Percentiles rank a stretch among this genome's conserved stretches.
Evolutionary conservation across 2,888 invertebrate genomes (phyloP).

Genomic region (Cheilosia urbana): DNA sequence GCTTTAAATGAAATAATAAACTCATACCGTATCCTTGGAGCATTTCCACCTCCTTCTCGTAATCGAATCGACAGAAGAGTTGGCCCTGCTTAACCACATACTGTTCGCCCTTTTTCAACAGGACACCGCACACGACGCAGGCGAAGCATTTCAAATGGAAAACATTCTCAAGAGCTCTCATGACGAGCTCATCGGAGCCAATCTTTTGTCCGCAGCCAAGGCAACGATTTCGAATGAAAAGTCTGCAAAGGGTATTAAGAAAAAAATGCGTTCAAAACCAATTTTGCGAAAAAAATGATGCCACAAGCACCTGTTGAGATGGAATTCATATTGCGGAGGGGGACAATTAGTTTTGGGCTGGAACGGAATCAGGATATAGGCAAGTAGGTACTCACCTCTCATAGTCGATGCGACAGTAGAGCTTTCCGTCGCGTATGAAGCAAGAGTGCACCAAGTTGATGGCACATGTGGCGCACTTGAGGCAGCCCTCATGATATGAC

Average conservation of each 20-base stretch:
- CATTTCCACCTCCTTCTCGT: constrained; percentile 91
- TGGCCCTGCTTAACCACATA: constrained; percentile 91
- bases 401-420: constrained; percentile 92
- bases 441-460: constrained; percentile 89
- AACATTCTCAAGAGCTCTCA: constrained; percentile 89
- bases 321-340: constrained; percentile 8
- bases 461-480: constrained; percentile 90
- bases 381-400: constrained; percentile 86
- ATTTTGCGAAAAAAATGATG: not conserved
- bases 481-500: constrained; percentile 91
- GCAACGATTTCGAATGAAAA: constrained; percentile 89
- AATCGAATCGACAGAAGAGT: constrained; percentile 91
- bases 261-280: constrained; percentile 17
- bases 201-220: constrained; percentile 89
- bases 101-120: constrained; percentile 92
- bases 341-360: not conserved
- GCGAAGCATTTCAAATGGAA: constrained; percentile 92
- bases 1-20: constrained; percentile 24
- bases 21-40: constrained; percentile 86
- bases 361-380: too few relatives aligned
- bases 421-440: constrained; percentile 89
- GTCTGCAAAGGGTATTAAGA: constrained; percentile 83
- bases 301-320: constrained; percentile 2
- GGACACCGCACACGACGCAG: constrained; percentile 90
- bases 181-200: constrained; percentile 90